phyloP scores from a whole-genome alignment of 2,113 vertebrate genomes.

The Halcyon malimbica region DNA sequence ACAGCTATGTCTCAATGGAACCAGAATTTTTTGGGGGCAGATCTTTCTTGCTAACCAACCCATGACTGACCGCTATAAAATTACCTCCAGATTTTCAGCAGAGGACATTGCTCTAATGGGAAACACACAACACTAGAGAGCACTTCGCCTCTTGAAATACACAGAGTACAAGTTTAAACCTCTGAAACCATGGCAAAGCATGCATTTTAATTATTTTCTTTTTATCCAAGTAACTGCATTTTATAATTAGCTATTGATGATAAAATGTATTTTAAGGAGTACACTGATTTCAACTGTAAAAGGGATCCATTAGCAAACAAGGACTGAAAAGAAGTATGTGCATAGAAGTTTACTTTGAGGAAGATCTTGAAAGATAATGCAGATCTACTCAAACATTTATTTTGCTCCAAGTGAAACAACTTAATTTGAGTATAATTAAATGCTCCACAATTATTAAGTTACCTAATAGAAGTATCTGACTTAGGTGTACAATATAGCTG shows the following conservation, averaged over 20 bases:
- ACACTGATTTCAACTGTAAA: background rate
- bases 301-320: background rate
- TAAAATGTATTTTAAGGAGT: conserved; percentile 1
- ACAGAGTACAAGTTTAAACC: background rate
- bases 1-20: conserved; percentile 35
- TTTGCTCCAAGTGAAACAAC: background rate
- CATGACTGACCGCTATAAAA: conserved; percentile 49
- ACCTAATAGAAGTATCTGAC: background rate
- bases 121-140: conserved; percentile 36
- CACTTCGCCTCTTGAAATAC: background rate
- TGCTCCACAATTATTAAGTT: background rate
- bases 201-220: background rate
- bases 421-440: background rate
- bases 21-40: conserved; percentile 13
- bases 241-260: background rate
- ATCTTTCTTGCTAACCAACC: conserved; percentile 42
- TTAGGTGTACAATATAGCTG: background rate
- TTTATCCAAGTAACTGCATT: background rate
- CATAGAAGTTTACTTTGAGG: background rate
- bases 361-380: background rate
- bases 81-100: conserved; percentile 60
- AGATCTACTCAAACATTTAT: background rate
- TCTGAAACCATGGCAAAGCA: background rate
- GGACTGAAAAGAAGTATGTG: background rate
- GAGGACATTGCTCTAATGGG: conserved; percentile 45